phyloP scores from a whole-genome alignment of 2,888 invertebrate genomes.

The Melanotus villosus region DNA sequence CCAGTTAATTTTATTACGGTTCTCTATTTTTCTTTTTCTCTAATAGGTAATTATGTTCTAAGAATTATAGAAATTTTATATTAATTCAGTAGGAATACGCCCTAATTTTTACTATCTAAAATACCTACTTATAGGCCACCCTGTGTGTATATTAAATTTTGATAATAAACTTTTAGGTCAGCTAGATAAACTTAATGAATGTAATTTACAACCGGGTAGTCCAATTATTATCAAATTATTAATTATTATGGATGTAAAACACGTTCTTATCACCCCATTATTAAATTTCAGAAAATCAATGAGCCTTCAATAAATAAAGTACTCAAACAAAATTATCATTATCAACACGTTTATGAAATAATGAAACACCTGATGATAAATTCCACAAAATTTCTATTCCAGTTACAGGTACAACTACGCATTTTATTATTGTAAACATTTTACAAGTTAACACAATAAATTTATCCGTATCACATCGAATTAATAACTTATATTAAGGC shows the following conservation, averaged over 20 bases:
- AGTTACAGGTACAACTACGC: conserved; percentile 12
- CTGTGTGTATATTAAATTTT: too few relatives aligned
- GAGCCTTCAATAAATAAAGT: conserved; percentile 56
- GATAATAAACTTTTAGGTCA: too few relatives aligned
- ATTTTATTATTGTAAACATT: conserved; percentile 57
- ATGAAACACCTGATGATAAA: conserved; percentile 53
- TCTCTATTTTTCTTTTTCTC: too few relatives aligned
- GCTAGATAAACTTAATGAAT: too few relatives aligned
- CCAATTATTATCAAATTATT: conserved; percentile 16
- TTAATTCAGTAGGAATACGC: too few relatives aligned
- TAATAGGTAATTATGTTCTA: too few relatives aligned
- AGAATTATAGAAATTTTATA: too few relatives aligned
- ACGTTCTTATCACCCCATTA: conserved; percentile 21
- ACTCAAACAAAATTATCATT: conserved; percentile 56
- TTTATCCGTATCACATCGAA: conserved; percentile 52
- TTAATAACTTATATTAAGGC: conserved; percentile 58
- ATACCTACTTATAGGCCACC: too few relatives aligned
- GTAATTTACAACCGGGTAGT: background rate
- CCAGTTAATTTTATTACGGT: too few relatives aligned
- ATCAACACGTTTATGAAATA: conserved; percentile 55
- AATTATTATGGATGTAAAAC: conserved; percentile 22
- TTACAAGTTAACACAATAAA: conserved; percentile 56
- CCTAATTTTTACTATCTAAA: too few relatives aligned
- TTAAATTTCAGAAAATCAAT: conserved; percentile 37
- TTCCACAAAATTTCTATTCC: conserved; percentile 54